Evolutionary conservation across 2,888 invertebrate species (phyloP).

Genomic region (Nemotelus pantherinus): DNA sequence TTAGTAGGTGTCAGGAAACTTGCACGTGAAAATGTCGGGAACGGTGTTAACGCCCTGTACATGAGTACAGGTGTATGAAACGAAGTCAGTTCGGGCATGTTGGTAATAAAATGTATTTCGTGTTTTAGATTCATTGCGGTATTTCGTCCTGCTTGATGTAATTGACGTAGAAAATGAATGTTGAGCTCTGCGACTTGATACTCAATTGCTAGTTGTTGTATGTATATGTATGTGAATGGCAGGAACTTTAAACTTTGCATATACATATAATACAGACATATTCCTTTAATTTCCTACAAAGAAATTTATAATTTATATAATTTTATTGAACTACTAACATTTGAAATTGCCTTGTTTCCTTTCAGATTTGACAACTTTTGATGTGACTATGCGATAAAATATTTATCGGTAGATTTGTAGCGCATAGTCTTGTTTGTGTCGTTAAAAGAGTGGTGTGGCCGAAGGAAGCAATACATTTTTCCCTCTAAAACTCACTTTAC

Average conservation of each 20-base stretch:
- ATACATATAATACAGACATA: too few species aligned
- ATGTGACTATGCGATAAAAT: background rate
- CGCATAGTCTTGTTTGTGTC: background rate
- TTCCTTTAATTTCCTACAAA: too few species aligned
- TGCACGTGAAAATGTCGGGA: background rate
- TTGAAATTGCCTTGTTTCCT: conserved; percentile 2
- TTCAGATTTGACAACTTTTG: conserved; percentile 36
- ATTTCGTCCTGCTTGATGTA: background rate
- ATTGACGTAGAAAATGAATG: background rate
- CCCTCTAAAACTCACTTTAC: too few species aligned
- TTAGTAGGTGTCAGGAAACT: conserved; percentile 15
- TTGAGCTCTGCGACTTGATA: too few species aligned
- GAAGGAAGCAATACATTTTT: too few species aligned
- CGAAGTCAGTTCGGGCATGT: background rate
- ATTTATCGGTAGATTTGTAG: conserved; percentile 11
- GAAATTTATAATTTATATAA: too few species aligned
- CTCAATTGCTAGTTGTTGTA: too few species aligned
- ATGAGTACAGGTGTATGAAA: background rate
- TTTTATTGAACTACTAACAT: too few species aligned
- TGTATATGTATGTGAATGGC: too few species aligned
- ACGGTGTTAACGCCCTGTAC: background rate
- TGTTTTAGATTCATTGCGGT: conserved; percentile 2
- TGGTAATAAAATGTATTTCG: conserved; percentile 19
- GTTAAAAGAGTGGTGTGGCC: background rate
- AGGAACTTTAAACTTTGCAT: too few species aligned